Evolutionary conservation across 2,888 invertebrate genomes (phyloP).

Genomic region (Cryptops parisi): DNA sequence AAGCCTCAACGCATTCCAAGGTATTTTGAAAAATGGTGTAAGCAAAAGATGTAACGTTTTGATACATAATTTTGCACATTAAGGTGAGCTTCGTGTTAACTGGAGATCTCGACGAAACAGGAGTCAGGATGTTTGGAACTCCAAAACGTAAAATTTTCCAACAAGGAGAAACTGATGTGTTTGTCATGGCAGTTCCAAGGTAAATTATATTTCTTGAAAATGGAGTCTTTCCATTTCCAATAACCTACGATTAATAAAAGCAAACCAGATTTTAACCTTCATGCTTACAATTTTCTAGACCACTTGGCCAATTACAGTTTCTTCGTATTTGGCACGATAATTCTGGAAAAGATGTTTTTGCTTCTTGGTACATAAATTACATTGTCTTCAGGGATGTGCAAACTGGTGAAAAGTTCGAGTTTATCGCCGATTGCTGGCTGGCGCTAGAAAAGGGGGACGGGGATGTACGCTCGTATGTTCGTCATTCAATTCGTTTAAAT

Average conservation of each 20-base stretch:
- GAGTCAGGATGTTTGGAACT: constrained; percentile 23
- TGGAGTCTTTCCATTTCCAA: no score
- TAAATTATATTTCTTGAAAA: background rate
- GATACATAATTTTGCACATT: background rate
- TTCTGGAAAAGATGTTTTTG: constrained; percentile 32
- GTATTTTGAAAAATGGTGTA: no score
- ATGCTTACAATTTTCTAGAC: no score
- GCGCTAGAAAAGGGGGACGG: constrained; percentile 38
- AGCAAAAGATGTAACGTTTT: background rate
- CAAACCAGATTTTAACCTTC: no score
- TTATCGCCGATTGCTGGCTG: constrained; percentile 36
- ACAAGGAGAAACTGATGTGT: constrained; percentile 26
- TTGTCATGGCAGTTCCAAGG: constrained; percentile 26
- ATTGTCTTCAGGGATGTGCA: constrained; percentile 35
- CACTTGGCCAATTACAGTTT: constrained; percentile 34
- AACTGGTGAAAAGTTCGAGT: constrained; percentile 32
- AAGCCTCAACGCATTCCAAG: constrained; percentile 2
- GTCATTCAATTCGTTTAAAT: background rate
- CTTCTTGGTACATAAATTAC: constrained; percentile 36
- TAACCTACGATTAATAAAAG: no score
- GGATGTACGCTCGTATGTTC: constrained; percentile 5
- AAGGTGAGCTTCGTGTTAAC: constrained; percentile 22
- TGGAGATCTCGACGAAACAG: constrained; percentile 27
- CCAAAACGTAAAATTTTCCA: constrained; percentile 26
- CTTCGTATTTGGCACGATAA: constrained; percentile 39